Percentiles rank a stretch among this genome's conserved stretches.
phyloP scores from a whole-genome alignment of 2,888 invertebrate genomes.

The Lacanobia oleracea region DNA sequence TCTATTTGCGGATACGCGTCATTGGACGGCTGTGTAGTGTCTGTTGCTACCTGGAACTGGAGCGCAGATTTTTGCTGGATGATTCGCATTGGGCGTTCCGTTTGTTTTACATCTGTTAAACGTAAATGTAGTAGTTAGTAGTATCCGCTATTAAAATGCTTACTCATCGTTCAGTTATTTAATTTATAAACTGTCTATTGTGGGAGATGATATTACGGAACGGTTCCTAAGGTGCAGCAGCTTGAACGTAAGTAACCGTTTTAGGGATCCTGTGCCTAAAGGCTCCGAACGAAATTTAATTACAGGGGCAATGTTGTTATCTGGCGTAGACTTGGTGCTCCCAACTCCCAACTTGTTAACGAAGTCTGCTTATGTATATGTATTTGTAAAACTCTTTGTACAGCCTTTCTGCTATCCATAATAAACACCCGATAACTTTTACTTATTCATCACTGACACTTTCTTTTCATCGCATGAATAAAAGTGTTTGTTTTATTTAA shows the following conservation, averaged over 20 bases:
- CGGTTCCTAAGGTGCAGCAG: not conserved
- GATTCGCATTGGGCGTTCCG: slow-evolving; percentile 13
- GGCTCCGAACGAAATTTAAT: slow-evolving; percentile 29
- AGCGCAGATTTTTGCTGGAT: slow-evolving; percentile 27
- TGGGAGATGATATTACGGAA: not conserved
- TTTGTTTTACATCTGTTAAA: slow-evolving; percentile 8
- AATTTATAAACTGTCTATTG: slow-evolving; percentile 6
- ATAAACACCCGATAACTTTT: not conserved
- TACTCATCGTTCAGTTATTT: slow-evolving; percentile 17
- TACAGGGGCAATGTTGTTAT: slow-evolving; percentile 12
- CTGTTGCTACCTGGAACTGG: slow-evolving; percentile 45
- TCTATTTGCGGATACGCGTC: slow-evolving; percentile 54
- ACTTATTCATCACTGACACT: not conserved
- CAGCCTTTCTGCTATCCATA: not conserved
- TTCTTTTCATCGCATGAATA: not conserved
- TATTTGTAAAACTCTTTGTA: not conserved
- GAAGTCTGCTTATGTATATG: not conserved
- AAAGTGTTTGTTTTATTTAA: not conserved
- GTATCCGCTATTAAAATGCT: slow-evolving; percentile 12
- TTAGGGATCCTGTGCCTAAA: slow-evolving; percentile 9
- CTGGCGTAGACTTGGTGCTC: not conserved
- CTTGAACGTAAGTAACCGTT: slow-evolving; percentile 28
- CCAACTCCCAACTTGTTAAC: not conserved
- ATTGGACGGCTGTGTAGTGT: slow-evolving; percentile 37
- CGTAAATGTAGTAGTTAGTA: slow-evolving; percentile 14